Conservation (phyloP, 2,888 invertebrate genomes). For the Tuberolachnus salignus region DNA sequence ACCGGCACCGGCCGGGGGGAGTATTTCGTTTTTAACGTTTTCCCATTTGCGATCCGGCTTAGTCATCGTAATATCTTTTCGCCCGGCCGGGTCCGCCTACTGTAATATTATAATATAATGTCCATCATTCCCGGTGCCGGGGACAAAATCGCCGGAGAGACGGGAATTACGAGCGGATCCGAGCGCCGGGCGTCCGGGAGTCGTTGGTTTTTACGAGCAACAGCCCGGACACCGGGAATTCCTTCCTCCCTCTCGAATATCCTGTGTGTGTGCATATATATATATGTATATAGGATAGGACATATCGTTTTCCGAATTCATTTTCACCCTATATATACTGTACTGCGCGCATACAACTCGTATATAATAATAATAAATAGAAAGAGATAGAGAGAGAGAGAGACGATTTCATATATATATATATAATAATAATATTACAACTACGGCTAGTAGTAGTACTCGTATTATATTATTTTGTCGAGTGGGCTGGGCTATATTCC, state of each 20-base stretch:
- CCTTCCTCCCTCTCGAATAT: background rate
- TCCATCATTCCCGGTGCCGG: constrained; percentile 40
- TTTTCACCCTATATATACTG: constrained; percentile 9
- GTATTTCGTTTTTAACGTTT: constrained; percentile 11
- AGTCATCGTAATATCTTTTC: constrained; percentile 29
- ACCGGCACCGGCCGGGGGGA: too few relatives aligned
- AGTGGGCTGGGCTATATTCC: background rate
- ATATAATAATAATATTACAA: background rate
- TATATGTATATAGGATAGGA: background rate
- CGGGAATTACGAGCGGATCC: constrained; percentile 40
- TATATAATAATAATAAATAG: too few relatives aligned
- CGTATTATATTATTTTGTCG: background rate
- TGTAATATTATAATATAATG: background rate
- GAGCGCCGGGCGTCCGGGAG: constrained; percentile 32
- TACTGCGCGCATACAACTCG: background rate
- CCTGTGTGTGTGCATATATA: background rate
- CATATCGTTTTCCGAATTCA: constrained; percentile 48
- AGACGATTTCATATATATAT: background rate
- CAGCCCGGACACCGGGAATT: constrained; percentile 42
- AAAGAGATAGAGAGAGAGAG: too few relatives aligned
- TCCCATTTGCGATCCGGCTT: constrained; percentile 17
- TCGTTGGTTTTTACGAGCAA: constrained; percentile 53
- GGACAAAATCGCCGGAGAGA: constrained; percentile 47
- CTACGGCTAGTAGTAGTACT: background rate
- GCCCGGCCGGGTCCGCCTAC: background rate